These are phyloP conservation scores for Naja naja DNA, from an alignment of 2,113 vertebrate genomes.

Conservation along the genomic window DNA sequence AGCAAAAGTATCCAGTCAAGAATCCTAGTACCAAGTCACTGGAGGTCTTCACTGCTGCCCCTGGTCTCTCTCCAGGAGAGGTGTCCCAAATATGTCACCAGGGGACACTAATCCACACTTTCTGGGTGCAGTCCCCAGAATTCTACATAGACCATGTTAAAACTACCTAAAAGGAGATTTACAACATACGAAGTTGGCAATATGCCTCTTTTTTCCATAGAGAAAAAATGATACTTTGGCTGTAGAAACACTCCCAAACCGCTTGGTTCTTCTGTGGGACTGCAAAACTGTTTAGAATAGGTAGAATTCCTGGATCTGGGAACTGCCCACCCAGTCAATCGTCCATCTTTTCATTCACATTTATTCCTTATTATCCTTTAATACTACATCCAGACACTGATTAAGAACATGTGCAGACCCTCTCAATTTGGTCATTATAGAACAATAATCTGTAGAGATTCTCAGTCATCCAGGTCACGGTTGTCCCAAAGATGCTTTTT, in stretches of 20 bases:
- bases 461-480: too few relatives aligned
- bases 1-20: neutral
- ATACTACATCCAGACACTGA: neutral
- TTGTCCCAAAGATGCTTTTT: too few relatives aligned
- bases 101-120: neutral
- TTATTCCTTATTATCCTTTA: neutral
- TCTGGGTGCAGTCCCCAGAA: neutral
- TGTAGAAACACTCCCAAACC: neutral
- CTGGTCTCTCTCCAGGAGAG: neutral
- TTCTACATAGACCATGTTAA: neutral
- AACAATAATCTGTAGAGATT: too few relatives aligned
- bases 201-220: neutral
- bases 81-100: neutral
- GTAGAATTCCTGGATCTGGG: neutral
- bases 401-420: neutral
- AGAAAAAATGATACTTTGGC: neutral
- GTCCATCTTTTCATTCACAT: neutral
- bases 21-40: neutral
- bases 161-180: neutral
- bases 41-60: neutral
- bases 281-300: neutral
- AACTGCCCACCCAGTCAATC: neutral
- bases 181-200: neutral
- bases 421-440: neutral
- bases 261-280: neutral